A percentile compares a stretch with the other conserved stretches of the same genome.
Conservation (phyloP, 2,113 vertebrate genomes). For the Centropus bengalensis region DNA sequence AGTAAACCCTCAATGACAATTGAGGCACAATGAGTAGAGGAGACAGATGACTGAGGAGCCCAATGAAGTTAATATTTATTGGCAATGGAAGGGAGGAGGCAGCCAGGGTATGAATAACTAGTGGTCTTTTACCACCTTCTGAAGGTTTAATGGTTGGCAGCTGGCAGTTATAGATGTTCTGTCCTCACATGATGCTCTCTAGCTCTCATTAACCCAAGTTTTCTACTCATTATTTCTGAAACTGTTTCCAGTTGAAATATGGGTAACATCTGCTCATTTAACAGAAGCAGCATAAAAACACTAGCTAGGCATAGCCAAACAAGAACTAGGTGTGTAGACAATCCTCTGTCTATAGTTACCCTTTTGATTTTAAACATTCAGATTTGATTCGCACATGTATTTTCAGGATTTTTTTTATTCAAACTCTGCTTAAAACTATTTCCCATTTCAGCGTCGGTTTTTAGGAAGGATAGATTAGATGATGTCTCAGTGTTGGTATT, state of each 20-base stretch:
- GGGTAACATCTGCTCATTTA: neutral
- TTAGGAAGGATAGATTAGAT: neutral
- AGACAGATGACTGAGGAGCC: neutral
- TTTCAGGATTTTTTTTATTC: conserved; percentile 13
- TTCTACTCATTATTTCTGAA: neutral
- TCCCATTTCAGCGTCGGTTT: neutral
- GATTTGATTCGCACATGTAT: neutral
- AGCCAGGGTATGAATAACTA: neutral
- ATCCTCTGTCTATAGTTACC: neutral
- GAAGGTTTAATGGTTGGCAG: neutral
- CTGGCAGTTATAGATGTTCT: neutral
- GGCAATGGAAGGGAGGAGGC: neutral
- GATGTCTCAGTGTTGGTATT: neutral
- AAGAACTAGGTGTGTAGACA: neutral
- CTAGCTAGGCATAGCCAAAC: neutral
- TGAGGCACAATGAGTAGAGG: neutral
- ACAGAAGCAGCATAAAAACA: neutral
- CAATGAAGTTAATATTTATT: neutral
- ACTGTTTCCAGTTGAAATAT: neutral
- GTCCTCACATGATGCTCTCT: neutral
- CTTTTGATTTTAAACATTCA: neutral
- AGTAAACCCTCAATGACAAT: neutral
- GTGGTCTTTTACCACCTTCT: neutral
- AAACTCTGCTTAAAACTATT: neutral
- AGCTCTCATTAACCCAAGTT: neutral